Conservation (phyloP, 2,797 vertebrate species). For the Enteromius unitaeniatus region DNA sequence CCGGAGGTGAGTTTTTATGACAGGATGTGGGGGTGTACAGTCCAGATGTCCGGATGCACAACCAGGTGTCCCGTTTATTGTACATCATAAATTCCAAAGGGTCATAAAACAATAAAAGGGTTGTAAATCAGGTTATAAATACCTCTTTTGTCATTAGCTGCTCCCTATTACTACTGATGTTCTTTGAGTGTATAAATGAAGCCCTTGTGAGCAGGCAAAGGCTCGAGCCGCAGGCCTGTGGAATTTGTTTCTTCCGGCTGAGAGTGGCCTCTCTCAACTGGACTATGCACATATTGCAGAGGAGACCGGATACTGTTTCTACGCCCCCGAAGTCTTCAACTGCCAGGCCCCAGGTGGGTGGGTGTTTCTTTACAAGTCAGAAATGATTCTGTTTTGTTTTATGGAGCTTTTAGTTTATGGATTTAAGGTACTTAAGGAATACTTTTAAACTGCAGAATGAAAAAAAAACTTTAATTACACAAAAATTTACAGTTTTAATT, state of each 20-base stretch:
- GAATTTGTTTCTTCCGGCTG: conserved; percentile 91
- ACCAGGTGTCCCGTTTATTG: too few relatives aligned
- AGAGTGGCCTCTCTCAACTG: conserved; percentile 88
- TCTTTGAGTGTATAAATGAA: not conserved
- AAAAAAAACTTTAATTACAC: not conserved
- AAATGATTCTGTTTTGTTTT: not conserved
- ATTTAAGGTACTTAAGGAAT: not conserved
- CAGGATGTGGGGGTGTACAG: too few relatives aligned
- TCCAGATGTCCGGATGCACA: too few relatives aligned
- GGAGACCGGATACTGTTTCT: conserved; percentile 87
- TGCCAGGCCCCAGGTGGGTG: conserved; percentile 92
- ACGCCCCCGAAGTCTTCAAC: conserved; percentile 91
- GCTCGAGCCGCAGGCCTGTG: conserved; percentile 87
- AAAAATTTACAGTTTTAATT: not conserved
- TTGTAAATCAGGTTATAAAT: too few relatives aligned
- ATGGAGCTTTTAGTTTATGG: not conserved
- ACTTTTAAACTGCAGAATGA: not conserved
- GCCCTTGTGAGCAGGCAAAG: conserved; percentile 75
- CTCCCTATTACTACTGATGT: too few relatives aligned
- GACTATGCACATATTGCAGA: conserved; percentile 94
- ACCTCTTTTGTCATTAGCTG: too few relatives aligned
- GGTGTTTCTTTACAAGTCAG: not conserved
- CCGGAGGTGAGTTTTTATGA: too few relatives aligned
- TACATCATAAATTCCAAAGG: too few relatives aligned
- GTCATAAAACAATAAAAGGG: too few relatives aligned